Evolutionary conservation across 2,888 invertebrate genomes (phyloP).

Genomic region (Dastarcus helophoroides): DNA sequence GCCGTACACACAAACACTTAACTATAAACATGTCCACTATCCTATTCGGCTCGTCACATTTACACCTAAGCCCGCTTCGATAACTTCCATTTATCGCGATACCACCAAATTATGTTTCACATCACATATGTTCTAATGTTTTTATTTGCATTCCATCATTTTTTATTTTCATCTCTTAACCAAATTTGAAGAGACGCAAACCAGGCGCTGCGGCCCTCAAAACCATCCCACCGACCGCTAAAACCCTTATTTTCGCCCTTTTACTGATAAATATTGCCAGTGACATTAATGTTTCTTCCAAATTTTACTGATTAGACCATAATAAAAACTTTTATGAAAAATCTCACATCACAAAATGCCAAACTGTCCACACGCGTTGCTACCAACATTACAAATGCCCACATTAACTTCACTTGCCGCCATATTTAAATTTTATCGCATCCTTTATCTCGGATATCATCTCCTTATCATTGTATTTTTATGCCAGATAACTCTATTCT

Average conservation of each 20-base stretch:
- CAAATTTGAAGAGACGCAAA: constrained; percentile 36
- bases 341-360: constrained; percentile 40
- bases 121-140: constrained; percentile 40
- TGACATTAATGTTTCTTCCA: constrained; percentile 29
- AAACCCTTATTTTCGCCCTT: constrained; percentile 25
- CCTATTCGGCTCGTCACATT: constrained; percentile 11
- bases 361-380: constrained; percentile 40
- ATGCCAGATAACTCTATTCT: no score
- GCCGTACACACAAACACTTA: constrained; percentile 28
- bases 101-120: constrained; percentile 34
- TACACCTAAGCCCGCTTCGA: constrained; percentile 21
- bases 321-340: constrained; percentile 38
- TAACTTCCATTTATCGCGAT: constrained; percentile 28
- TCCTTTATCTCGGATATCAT: no score
- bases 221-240: constrained; percentile 28
- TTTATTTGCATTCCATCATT: constrained; percentile 40
- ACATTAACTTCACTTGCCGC: no score
- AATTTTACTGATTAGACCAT: constrained; percentile 31
- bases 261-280: constrained; percentile 23
- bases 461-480: no score
- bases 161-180: constrained; percentile 40
- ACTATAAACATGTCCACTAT: constrained; percentile 26
- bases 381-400: constrained; percentile 31
- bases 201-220: constrained; percentile 26
- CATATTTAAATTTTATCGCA: no score